phyloP scores from a whole-genome alignment of 2,888 invertebrate species.

The Meteorus colon region DNA sequence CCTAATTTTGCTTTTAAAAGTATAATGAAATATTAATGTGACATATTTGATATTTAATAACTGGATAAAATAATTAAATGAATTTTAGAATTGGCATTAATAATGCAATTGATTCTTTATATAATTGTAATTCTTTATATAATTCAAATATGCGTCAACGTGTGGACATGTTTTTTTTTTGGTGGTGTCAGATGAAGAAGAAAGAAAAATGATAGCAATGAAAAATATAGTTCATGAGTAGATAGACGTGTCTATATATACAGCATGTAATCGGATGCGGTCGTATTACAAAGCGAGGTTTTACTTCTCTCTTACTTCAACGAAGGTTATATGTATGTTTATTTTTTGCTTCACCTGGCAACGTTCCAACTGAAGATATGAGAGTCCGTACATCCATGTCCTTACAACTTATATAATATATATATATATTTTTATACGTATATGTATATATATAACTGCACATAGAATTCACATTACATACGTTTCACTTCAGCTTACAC shows the following conservation, averaged over 20 bases:
- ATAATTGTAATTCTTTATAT: too few species aligned
- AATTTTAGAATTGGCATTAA: too few species aligned
- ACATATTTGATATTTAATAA: too few species aligned
- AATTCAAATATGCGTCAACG: neutral
- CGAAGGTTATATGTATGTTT: constrained; percentile 29
- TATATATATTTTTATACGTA: too few species aligned
- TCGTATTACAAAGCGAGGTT: constrained; percentile 46
- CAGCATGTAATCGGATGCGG: constrained; percentile 42
- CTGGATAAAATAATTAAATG: too few species aligned
- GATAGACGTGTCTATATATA: neutral
- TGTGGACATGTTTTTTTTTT: neutral
- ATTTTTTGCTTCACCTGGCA: constrained; percentile 45
- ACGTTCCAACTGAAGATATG: constrained; percentile 41
- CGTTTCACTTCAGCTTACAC: neutral
- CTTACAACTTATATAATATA: constrained; percentile 6
- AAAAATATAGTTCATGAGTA: constrained; percentile 16
- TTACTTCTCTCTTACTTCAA: constrained; percentile 25
- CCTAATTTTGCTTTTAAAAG: too few species aligned
- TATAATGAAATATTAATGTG: too few species aligned
- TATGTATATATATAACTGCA: neutral
- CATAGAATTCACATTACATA: neutral
- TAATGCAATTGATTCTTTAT: too few species aligned
- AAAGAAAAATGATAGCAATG: constrained; percentile 13
- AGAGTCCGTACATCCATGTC: constrained; percentile 24
- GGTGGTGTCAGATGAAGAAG: neutral